Conservation (phyloP, 2,113 vertebrate genomes). For the Corvus hawaiiensis region DNA sequence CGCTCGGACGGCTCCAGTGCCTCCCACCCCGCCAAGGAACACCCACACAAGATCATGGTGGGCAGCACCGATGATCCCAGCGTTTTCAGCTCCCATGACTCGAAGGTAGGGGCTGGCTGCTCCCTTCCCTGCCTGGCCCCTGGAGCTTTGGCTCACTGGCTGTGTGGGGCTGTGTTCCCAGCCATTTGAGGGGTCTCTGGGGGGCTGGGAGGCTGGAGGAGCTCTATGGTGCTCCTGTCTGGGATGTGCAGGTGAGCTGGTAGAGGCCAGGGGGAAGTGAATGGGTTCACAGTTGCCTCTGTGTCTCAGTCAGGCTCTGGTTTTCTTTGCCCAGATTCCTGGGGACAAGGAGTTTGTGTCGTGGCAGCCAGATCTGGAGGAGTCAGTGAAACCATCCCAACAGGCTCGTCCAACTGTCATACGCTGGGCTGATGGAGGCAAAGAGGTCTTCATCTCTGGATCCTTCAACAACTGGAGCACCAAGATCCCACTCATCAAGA, state of each 20-base stretch:
- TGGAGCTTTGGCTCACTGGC: background rate
- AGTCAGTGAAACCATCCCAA: conserved; percentile 82
- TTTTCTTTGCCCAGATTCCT: conserved; percentile 71
- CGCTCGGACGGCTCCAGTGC: conserved; percentile 78
- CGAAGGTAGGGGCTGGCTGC: conserved; percentile 75
- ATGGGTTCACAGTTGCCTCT: background rate
- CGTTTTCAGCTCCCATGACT: conserved; percentile 87
- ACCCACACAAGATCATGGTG: conserved; percentile 88
- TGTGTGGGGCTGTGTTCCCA: background rate
- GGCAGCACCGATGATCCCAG: conserved; percentile 94
- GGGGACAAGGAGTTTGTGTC: conserved; percentile 89
- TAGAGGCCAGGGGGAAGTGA: background rate
- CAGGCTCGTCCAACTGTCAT: conserved; percentile 95
- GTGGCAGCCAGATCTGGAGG: conserved; percentile 85
- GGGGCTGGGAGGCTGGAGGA: background rate
- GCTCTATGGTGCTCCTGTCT: background rate
- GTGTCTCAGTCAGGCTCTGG: background rate
- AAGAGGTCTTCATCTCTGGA: conserved; percentile 92
- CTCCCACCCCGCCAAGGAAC: conserved; percentile 78
- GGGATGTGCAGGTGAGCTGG: background rate
- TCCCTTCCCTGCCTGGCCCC: background rate
- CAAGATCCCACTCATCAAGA: conserved; percentile 97
- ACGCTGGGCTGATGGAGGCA: conserved; percentile 94
- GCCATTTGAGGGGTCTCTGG: background rate
- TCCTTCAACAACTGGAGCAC: conserved; percentile 96